These are phyloP conservation scores for Eclectus roratus DNA, from an alignment of 2,113 vertebrate species.

Conservation along the genomic window DNA sequence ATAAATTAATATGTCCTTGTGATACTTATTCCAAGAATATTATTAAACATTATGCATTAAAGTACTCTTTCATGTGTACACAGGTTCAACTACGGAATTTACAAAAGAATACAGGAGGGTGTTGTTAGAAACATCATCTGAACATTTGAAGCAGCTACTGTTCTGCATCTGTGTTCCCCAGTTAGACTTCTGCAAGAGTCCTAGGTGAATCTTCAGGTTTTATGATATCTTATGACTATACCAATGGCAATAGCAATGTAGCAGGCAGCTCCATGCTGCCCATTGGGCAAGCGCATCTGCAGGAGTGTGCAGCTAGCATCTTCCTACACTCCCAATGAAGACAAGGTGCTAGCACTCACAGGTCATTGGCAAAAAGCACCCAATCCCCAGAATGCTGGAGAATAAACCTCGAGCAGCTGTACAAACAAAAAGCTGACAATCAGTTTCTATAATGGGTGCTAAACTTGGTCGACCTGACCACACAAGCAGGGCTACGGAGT, in stretches of 20 bases:
- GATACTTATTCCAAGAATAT: background rate
- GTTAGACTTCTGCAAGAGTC: background rate
- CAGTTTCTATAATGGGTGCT: slow-evolving; percentile 4
- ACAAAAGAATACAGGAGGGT: background rate
- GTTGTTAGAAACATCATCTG: background rate
- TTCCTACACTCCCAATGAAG: background rate
- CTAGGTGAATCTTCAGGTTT: background rate
- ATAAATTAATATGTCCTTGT: background rate
- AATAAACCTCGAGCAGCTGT: slow-evolving; percentile 12
- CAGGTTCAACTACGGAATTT: background rate
- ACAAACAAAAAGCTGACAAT: slow-evolving; percentile 34
- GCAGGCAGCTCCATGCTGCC: background rate
- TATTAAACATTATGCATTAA: background rate
- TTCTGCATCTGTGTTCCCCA: background rate
- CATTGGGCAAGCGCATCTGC: rapidly evolving
- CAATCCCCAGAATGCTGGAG: background rate
- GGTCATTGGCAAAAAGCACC: background rate
- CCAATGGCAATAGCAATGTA: rapidly evolving
- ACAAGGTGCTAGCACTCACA: background rate
- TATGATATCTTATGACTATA: background rate
- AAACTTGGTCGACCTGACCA: slow-evolving; percentile 29
- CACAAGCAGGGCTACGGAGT: slow-evolving; percentile 20
- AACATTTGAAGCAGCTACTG: background rate
- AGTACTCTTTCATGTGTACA: background rate
- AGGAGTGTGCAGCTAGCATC: background rate